A percentile compares a stretch with the other conserved stretches of the same genome.
phyloP scores from a whole-genome alignment of 2,113 vertebrate genomes.

The Climacteris rufus region DNA sequence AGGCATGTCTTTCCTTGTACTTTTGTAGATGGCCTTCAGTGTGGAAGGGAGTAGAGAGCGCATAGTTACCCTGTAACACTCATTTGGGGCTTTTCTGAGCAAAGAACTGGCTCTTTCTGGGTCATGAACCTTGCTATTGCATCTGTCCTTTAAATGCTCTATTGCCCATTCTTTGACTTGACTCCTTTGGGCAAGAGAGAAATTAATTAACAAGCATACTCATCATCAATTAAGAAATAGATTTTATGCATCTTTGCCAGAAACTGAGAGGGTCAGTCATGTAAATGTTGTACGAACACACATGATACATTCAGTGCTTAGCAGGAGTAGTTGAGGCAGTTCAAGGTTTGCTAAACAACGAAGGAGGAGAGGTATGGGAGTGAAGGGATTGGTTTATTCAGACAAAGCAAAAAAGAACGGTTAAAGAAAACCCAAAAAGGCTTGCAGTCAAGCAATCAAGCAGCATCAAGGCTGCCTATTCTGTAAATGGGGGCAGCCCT shows the following conservation, averaged over 20 bases:
- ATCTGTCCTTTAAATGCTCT: not conserved
- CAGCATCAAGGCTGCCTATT: not conserved
- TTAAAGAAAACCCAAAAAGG: not conserved
- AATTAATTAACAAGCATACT: not conserved
- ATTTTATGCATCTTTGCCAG: not conserved
- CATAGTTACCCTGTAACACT: not conserved
- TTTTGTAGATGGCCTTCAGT: not conserved
- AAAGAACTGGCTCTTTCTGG: not conserved
- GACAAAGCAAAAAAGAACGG: fast-evolving
- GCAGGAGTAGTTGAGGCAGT: not conserved
- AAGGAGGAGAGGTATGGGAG: not conserved
- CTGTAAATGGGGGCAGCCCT: not conserved
- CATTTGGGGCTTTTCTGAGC: fast-evolving
- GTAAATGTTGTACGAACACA: not conserved
- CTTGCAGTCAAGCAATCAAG: not conserved
- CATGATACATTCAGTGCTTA: fast-evolving
- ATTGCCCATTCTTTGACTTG: not conserved
- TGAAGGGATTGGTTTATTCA: not conserved
- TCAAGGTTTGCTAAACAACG: not conserved
- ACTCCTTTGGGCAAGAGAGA: not conserved
- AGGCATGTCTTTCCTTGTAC: not conserved
- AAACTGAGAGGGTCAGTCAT: not conserved
- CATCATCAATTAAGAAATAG: not conserved
- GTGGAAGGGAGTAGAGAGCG: not conserved
- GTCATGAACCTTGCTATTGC: not conserved